A percentile compares a stretch with the other conserved stretches of the same genome.
Evolutionary conservation across 1,140 invertebrate genomes (phyloP).

Genomic region (Ostrea edulis): DNA sequence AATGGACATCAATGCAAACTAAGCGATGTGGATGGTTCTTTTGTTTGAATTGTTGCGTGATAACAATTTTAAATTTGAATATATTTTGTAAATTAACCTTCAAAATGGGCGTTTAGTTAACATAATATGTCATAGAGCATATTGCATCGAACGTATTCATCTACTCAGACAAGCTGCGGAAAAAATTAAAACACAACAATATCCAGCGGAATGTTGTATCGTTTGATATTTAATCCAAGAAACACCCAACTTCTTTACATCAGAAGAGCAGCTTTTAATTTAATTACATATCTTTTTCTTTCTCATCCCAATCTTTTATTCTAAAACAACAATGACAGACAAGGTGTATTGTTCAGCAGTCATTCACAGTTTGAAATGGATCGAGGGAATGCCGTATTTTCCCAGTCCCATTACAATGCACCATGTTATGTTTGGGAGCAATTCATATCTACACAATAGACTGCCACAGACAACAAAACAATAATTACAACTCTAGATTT

Average conservation of each 20-base stretch:
- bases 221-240: background rate
- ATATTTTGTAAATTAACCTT: background rate
- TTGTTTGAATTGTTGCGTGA: slow-evolving; percentile 4
- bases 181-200: background rate
- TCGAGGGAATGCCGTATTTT: slow-evolving; percentile 27
- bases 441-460: slow-evolving; percentile 9
- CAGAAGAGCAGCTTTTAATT: slow-evolving; percentile 12
- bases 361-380: background rate
- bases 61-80: background rate
- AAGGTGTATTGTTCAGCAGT: background rate
- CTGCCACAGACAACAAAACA: slow-evolving; percentile 28
- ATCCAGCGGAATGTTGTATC: background rate
- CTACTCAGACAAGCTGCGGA: background rate
- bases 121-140: background rate
- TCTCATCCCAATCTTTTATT: slow-evolving; percentile 4
- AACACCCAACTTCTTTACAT: background rate
- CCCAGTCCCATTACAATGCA: background rate
- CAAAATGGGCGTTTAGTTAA: background rate
- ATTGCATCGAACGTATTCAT: background rate
- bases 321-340: slow-evolving; percentile 4
- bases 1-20: slow-evolving; percentile 8
- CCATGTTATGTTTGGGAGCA: slow-evolving; percentile 18
- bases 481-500: slow-evolving; percentile 25
- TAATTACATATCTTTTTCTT: slow-evolving; percentile 28
- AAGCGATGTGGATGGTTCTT: background rate